Conservation (phyloP, 2,888 invertebrate genomes). For the Lordiphosa andalusiaca region DNA sequence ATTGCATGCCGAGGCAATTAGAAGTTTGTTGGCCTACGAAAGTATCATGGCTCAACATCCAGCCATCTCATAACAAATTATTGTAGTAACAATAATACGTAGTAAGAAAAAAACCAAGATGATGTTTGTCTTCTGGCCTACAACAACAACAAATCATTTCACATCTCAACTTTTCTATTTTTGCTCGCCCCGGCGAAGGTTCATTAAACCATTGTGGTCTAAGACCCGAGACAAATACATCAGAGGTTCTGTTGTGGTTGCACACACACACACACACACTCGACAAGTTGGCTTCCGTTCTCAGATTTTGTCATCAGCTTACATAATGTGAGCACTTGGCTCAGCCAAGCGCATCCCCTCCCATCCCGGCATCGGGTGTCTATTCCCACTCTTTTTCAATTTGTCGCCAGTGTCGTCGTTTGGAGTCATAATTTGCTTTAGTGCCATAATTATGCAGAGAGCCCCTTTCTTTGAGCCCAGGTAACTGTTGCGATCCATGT, state of each 20-base stretch:
- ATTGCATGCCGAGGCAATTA: constrained; percentile 63
- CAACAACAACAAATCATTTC: constrained; percentile 65
- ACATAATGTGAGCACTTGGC: constrained; percentile 31
- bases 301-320: constrained; percentile 58
- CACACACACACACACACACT: neutral
- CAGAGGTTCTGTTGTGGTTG: constrained; percentile 18
- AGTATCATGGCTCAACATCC: constrained; percentile 25
- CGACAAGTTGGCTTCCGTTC: constrained; percentile 61
- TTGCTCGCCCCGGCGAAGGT: constrained; percentile 45
- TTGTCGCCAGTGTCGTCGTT: constrained; percentile 52
- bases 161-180: constrained; percentile 49
- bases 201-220: constrained; percentile 72
- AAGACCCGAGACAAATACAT: constrained; percentile 35
- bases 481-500: constrained; percentile 5
- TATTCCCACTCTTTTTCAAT: constrained; percentile 62
- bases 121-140: constrained; percentile 55
- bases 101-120: constrained; percentile 23
- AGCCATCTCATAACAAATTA: constrained; percentile 51
- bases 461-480: constrained; percentile 37
- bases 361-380: constrained; percentile 45
- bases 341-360: constrained; percentile 59
- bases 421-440: constrained; percentile 60
- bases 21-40: constrained; percentile 66
- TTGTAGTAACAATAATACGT: constrained; percentile 58
- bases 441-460: constrained; percentile 32